These are phyloP conservation scores for Pyxicephalus adspersus DNA, from an alignment of 2,113 vertebrate species.

Conservation along the genomic window DNA sequence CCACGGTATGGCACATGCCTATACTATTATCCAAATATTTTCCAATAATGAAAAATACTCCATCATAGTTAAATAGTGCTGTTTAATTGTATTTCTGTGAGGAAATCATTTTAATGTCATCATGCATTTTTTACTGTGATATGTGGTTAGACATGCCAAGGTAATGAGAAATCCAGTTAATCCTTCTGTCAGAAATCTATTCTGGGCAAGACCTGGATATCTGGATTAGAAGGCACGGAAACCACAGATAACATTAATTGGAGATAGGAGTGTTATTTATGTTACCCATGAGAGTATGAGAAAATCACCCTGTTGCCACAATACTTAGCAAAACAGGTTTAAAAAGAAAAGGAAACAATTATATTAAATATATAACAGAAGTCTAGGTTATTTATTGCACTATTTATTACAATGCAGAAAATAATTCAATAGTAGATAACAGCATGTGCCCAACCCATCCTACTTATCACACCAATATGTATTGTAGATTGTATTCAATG, in stretches of 20 bases:
- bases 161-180: background rate
- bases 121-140: background rate
- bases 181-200: background rate
- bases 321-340: background rate
- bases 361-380: background rate
- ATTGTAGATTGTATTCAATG: background rate
- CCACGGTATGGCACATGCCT: too few species aligned
- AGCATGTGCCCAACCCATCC: background rate
- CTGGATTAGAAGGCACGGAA: slow-evolving; percentile 12
- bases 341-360: background rate
- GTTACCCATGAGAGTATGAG: background rate
- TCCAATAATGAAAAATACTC: too few species aligned
- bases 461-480: background rate
- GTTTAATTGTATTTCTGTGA: too few species aligned
- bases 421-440: background rate
- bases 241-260: slow-evolving; percentile 13
- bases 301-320: background rate
- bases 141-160: background rate
- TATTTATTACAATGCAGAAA: background rate
- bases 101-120: background rate
- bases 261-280: slow-evolving; percentile 9
- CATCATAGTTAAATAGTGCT: too few species aligned
- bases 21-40: too few species aligned
- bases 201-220: background rate
- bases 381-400: background rate